phyloP scores from a whole-genome alignment of 2,113 vertebrate species.

The Corydoras maculifer region DNA sequence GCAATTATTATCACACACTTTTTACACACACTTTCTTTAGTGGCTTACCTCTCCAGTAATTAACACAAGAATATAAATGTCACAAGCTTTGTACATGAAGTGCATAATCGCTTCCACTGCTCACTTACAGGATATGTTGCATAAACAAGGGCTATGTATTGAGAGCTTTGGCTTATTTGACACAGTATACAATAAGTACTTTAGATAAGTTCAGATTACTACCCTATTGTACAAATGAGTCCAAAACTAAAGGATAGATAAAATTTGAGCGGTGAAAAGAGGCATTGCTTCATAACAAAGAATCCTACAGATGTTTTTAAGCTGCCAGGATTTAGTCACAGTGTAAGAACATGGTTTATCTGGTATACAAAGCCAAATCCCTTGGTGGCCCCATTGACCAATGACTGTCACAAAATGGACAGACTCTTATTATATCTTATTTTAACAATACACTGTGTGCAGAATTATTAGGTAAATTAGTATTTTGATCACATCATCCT shows the following conservation, averaged over 20 bases:
- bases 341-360: background rate
- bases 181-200: too few species aligned
- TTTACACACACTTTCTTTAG: too few species aligned
- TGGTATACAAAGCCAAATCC: background rate
- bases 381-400: background rate
- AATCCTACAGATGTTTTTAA: background rate
- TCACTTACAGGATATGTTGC: too few species aligned
- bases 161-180: too few species aligned
- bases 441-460: conserved; percentile 41
- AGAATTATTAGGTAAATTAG: too few species aligned
- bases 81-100: too few species aligned
- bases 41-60: too few species aligned
- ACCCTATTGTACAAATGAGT: background rate
- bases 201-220: background rate
- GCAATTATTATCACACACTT: too few species aligned
- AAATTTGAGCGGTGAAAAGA: background rate
- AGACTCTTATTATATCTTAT: conserved; percentile 54
- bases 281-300: background rate
- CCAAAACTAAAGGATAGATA: background rate
- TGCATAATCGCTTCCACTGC: too few species aligned
- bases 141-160: too few species aligned
- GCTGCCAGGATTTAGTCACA: conserved; percentile 10
- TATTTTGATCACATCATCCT: too few species aligned
- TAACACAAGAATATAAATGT: too few species aligned
- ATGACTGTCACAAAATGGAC: background rate